Conservation (phyloP, 30 jellyfish, hydroid and myxozoan species). For the Mastigias papua region DNA sequence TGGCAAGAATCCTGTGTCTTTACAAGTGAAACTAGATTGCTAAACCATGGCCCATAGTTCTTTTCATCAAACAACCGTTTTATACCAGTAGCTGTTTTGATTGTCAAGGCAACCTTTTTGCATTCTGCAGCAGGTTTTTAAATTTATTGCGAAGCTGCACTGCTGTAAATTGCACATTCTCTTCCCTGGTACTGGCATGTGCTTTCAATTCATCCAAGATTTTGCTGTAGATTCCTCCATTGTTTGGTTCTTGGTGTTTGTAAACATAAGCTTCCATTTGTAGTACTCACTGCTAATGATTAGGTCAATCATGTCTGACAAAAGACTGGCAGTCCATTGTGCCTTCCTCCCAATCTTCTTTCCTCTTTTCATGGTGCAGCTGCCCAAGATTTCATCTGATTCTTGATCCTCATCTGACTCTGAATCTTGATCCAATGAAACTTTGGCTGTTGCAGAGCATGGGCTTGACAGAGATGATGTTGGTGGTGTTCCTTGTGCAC, state of each 20-base stretch:
- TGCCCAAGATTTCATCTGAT: too few relatives aligned
- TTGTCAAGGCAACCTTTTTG: constrained; percentile 59
- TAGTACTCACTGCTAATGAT: constrained; percentile 3
- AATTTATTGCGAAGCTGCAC: constrained; percentile 43
- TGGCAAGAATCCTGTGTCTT: constrained; percentile 52
- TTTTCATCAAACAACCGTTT: constrained; percentile 60
- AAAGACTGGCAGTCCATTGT: neutral
- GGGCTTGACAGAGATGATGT: too few relatives aligned
- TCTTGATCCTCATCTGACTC: too few relatives aligned
- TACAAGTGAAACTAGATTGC: constrained; percentile 37
- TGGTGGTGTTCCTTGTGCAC: too few relatives aligned
- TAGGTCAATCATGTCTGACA: constrained; percentile 1
- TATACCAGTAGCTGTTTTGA: constrained; percentile 67
- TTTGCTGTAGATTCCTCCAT: neutral
- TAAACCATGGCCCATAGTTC: constrained; percentile 56
- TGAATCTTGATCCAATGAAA: too few relatives aligned
- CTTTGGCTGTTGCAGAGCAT: too few relatives aligned
- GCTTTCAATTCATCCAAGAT: neutral
- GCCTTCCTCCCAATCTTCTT: constrained; percentile 5
- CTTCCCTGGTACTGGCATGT: too few relatives aligned
- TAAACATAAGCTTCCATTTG: neutral
- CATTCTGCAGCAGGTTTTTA: constrained; percentile 42
- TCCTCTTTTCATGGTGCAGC: too few relatives aligned
- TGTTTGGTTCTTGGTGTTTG: constrained; percentile 9
- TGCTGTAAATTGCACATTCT: constrained; percentile 37